Evolutionary conservation across 1,140 invertebrate genomes (phyloP).

Genomic region (Drosophila ercepeae): DNA sequence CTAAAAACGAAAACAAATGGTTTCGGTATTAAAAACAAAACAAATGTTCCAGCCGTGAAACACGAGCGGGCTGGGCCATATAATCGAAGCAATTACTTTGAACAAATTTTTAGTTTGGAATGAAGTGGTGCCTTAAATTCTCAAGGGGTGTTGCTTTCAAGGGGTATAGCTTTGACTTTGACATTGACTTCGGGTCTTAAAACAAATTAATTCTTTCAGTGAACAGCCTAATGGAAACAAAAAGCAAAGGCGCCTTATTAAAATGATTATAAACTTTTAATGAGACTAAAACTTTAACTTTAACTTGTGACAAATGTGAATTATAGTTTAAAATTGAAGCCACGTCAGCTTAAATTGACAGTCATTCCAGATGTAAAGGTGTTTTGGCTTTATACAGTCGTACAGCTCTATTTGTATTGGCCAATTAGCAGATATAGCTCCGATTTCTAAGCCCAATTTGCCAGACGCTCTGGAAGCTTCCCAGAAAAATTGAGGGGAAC

Average conservation of each 20-base stretch:
- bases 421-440: constrained; percentile 47
- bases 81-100: neutral
- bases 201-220: constrained; percentile 11
- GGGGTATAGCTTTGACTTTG: neutral
- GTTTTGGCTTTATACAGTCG: constrained; percentile 9
- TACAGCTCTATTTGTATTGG: constrained; percentile 19
- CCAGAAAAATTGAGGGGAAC: constrained; percentile 9
- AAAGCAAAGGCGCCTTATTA: neutral
- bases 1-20: constrained; percentile 20
- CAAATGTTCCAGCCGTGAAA: constrained; percentile 24
- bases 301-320: constrained; percentile 14
- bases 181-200: constrained; percentile 2
- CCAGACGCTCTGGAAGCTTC: constrained; percentile 21
- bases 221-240: constrained; percentile 26
- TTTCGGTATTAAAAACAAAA: constrained; percentile 7
- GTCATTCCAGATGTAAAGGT: constrained; percentile 20
- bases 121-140: neutral
- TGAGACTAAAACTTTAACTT: constrained; percentile 8
- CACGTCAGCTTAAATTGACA: constrained; percentile 26
- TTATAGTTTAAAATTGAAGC: constrained; percentile 6
- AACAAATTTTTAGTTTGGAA: constrained; percentile 5
- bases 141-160: neutral
- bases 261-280: constrained; percentile 13
- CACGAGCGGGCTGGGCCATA: constrained; percentile 7
- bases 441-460: constrained; percentile 35